Base-by-base conservation (phyloP, 2,888 invertebrate genomes). In the Epinotia bilunana region DNA sequence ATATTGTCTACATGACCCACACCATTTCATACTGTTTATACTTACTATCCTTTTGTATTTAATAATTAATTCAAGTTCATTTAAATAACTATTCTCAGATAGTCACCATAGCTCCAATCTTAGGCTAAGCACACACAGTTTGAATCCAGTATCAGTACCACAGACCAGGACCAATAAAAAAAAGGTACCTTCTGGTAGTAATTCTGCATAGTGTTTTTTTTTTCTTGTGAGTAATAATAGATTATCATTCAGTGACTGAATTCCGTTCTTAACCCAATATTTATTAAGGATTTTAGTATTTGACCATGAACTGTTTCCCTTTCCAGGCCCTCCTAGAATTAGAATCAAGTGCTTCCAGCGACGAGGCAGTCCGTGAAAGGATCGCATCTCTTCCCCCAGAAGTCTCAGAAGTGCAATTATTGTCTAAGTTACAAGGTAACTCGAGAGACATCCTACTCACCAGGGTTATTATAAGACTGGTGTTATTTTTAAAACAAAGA, bases 341-440 rank as follows among this genome's bases (percentile, higher is more conserved):
- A 83, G 99, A 99, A 90, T 98, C 98, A 84, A 98, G 98, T 76
- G 99, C 99, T 1, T 99, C 99, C 0, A 98, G 98, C 83, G 99
- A 99, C 94, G 99, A 98, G 78, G 96, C 96, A 0, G 98, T 99
- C 1, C 94, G 99, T 79, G 98, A 99, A 88, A 96, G 97, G 86
- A 99, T 99, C 81, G 98, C 99, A 0, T 98, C 97, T 75, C 94
- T 99, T 71, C 99, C 99, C 0, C 97, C 97, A 67, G 98, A 99
- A 94, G 98, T 99, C 3, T 99, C 99, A 0, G 99, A 99, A 95
- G 96, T 98, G 5, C 96, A 96, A 80, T 95, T 97, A 84, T 95
- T 99, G 76, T 95, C 96, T 80, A 98, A 98, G 94, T 94, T 99
- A 82, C 96, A 97, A 95, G 97, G 97, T 97, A 94, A 92, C 53